Percentiles rank a stretch among this genome's conserved stretches.
Conservation (phyloP, 2,888 invertebrate species). For the Megalurothrips usitatus region DNA sequence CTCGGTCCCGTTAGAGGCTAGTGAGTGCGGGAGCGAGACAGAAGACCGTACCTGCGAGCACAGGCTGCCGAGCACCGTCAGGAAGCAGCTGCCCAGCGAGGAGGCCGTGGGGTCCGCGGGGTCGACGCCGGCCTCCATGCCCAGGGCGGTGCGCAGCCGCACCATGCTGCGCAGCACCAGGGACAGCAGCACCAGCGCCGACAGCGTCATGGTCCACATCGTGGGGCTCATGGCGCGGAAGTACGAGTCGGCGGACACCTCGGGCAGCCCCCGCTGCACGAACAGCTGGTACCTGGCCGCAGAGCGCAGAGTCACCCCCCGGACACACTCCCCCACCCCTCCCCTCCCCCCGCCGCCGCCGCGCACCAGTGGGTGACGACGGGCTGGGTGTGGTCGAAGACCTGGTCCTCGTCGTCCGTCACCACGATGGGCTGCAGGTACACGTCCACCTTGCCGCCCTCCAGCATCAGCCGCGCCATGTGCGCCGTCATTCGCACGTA, state of each 20-base stretch:
- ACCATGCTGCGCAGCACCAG: constrained; percentile 42
- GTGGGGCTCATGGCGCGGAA: constrained; percentile 41
- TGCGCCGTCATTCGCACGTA: not conserved
- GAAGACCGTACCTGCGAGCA: constrained; percentile 44
- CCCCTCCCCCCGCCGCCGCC: not conserved
- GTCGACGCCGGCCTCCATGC: constrained; percentile 38
- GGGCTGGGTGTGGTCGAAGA: constrained; percentile 3
- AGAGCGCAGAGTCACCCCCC: not conserved
- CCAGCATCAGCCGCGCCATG: not conserved
- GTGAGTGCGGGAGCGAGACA: too few relatives aligned
- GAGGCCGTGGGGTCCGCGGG: constrained; percentile 33
- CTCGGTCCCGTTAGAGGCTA: too few relatives aligned
- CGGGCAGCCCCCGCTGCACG: constrained; percentile 41
- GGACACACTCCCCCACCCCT: not conserved
- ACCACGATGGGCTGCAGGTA: not conserved
- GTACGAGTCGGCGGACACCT: constrained; percentile 43
- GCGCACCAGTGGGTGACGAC: constrained; percentile 3
- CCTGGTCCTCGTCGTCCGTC: not conserved
- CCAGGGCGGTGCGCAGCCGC: constrained; percentile 37
- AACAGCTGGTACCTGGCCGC: constrained; percentile 44
- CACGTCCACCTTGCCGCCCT: not conserved
- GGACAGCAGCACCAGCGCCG: constrained; percentile 41
- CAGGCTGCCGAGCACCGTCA: constrained; percentile 43
- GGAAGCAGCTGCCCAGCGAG: constrained; percentile 43
- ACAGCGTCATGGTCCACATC: constrained; percentile 42